A percentile compares a stretch with the other conserved stretches of the same genome.
Conservation (phyloP, 1,140 invertebrate species). For the Trichonephila clavata region DNA sequence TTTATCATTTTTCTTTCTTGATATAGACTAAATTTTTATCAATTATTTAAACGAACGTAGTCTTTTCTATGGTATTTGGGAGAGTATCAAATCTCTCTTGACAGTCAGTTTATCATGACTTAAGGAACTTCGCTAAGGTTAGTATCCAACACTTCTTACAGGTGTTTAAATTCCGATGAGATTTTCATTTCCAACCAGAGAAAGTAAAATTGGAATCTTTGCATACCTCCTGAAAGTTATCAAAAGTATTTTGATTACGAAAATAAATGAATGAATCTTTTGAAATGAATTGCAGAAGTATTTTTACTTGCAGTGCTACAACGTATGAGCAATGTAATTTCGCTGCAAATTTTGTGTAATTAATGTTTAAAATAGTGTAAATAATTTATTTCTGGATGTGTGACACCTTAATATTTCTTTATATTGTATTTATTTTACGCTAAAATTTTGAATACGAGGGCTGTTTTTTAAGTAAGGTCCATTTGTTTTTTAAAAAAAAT, state of each 20-base stretch:
- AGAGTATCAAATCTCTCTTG: background rate
- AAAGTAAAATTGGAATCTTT: background rate
- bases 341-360: no score
- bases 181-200: background rate
- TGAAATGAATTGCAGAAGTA: no score
- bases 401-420: no score
- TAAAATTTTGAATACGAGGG: no score
- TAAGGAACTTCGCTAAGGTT: background rate
- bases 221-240: background rate
- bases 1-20: background rate
- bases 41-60: no score
- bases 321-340: no score
- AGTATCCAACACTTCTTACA: background rate
- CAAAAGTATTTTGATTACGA: background rate
- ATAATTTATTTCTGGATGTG: no score
- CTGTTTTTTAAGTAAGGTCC: no score
- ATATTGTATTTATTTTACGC: no score
- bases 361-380: no score
- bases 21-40: background rate
- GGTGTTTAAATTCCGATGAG: background rate
- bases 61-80: background rate
- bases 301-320: no score
- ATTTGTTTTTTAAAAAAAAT: no score
- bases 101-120: background rate
- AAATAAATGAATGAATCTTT: background rate